A percentile compares a stretch with the other conserved stretches of the same genome.
phyloP scores from a whole-genome alignment of 64 coral and sea anemone species.

The Porites australiensis region DNA sequence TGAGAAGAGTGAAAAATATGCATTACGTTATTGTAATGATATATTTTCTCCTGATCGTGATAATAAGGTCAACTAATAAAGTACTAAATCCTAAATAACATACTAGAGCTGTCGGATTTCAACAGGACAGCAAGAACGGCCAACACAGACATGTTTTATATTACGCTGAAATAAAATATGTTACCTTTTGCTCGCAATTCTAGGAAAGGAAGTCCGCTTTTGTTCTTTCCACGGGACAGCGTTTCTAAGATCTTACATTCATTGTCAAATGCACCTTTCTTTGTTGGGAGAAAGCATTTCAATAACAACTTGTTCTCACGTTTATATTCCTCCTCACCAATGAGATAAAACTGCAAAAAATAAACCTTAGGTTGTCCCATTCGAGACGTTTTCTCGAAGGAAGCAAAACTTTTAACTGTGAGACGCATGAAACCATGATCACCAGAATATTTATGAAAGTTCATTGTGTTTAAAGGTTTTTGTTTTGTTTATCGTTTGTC shows the following conservation, averaged over 20 bases:
- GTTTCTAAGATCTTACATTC: neutral
- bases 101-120: too few species aligned
- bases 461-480: too few species aligned
- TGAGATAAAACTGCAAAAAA: constrained; percentile 1
- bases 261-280: neutral
- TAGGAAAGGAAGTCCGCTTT: neutral
- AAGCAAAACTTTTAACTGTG: too few species aligned
- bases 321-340: neutral
- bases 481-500: too few species aligned
- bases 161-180: neutral
- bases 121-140: too few species aligned
- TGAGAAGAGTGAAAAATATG: neutral
- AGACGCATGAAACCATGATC: too few species aligned
- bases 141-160: too few species aligned
- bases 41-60: too few species aligned
- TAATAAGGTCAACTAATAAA: too few species aligned
- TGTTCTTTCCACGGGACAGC: neutral
- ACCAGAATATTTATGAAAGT: too few species aligned
- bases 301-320: neutral
- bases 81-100: too few species aligned
- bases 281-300: neutral
- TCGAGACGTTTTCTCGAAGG: neutral
- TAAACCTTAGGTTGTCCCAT: neutral
- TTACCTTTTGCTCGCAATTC: neutral
- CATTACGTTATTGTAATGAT: too few species aligned